Conservation (phyloP, 2,113 vertebrate species). For the human region DNA sequence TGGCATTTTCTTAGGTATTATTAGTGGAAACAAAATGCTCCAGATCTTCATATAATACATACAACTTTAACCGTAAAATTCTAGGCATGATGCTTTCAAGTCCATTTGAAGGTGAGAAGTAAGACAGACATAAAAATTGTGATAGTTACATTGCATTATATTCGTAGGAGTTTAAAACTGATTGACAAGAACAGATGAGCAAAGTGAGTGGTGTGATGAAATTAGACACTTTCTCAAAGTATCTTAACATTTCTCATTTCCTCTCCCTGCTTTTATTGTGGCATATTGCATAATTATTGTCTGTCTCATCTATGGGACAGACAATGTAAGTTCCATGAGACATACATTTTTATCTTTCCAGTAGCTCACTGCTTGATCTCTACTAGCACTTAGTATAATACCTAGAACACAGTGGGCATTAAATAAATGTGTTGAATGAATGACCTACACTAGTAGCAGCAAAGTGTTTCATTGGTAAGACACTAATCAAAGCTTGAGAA, state of each 20-base stretch:
- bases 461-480: neutral
- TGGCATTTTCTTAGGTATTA: neutral
- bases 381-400: neutral
- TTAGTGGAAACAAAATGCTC: neutral
- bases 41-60: neutral
- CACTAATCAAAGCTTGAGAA: neutral
- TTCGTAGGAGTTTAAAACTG: neutral
- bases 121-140: neutral
- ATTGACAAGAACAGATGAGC: neutral
- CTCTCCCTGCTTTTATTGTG: neutral
- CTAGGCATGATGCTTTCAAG: neutral
- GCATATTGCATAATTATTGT: neutral
- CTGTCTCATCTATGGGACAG: neutral
- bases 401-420: neutral
- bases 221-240: neutral
- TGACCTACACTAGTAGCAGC: neutral
- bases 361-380: neutral
- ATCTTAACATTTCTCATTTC: neutral
- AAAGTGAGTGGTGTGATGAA: neutral
- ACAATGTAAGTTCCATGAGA: neutral
- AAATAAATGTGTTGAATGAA: neutral
- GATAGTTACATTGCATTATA: neutral
- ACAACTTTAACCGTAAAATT: neutral
- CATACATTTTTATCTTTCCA: neutral
- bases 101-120: neutral